These are phyloP conservation scores for Crocidura indochinensis DNA, from an alignment of 2,797 vertebrate species.

Conservation along the genomic window DNA sequence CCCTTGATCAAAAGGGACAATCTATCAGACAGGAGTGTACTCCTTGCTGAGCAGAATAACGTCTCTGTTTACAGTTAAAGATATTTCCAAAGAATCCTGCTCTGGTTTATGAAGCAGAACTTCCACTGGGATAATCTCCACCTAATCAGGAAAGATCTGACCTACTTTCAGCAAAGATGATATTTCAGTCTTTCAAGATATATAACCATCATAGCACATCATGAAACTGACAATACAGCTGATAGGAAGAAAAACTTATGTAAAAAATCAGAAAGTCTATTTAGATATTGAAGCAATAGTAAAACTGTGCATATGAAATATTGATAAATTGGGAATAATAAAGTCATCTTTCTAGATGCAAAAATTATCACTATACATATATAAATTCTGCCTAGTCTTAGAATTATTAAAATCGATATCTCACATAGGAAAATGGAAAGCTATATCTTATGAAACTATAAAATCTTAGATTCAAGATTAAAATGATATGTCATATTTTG, in stretches of 20 bases:
- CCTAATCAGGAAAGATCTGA: slow-evolving; percentile 55
- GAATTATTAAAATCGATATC: not conserved
- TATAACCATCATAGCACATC: slow-evolving; percentile 33
- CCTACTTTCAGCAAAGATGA: slow-evolving; percentile 28
- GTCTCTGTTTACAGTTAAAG: not conserved
- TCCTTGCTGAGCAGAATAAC: not conserved
- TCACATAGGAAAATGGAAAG: slow-evolving; percentile 43
- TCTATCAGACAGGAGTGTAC: not conserved
- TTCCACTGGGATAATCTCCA: slow-evolving; percentile 2
- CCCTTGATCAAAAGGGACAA: slow-evolving; percentile 38
- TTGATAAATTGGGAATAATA: slow-evolving; percentile 19
- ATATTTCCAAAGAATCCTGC: slow-evolving; percentile 19
- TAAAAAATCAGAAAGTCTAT: slow-evolving; percentile 41
- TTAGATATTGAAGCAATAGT: slow-evolving; percentile 6
- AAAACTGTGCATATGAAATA: slow-evolving; percentile 55
- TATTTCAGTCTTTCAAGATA: slow-evolving; percentile 43
- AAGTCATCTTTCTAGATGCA: not conserved
- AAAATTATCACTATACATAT: slow-evolving; percentile 26
- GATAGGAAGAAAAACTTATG: not conserved
- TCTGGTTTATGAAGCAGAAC: slow-evolving; percentile 45
- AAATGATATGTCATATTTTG: too few species aligned
- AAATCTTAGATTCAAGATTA: too few species aligned
- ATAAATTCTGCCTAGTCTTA: not conserved
- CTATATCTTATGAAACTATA: not conserved
- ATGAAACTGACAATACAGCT: slow-evolving; percentile 38